phyloP scores from a whole-genome alignment of 2,113 vertebrate species.

The Cyprinodon brontotheroides region DNA sequence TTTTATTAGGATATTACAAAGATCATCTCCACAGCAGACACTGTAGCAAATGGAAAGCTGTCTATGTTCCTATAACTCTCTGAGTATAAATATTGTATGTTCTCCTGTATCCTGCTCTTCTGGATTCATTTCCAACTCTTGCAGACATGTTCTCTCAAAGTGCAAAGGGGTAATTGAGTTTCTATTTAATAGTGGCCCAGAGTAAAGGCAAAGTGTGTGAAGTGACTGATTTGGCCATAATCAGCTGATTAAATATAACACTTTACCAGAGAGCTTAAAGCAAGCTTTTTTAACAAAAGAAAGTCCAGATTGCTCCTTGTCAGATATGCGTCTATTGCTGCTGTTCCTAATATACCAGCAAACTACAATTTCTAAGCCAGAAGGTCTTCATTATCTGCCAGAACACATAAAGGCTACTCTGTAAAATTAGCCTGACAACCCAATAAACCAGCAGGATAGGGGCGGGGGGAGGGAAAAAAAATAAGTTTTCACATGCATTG shows the following conservation, averaged over 20 bases:
- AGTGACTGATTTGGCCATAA: slow-evolving; percentile 38
- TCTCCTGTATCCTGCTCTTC: slow-evolving; percentile 5
- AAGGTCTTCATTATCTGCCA: slow-evolving; percentile 58
- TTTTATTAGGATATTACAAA: neutral
- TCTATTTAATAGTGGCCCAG: slow-evolving; percentile 6
- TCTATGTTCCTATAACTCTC: slow-evolving; percentile 6
- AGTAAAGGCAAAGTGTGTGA: slow-evolving; percentile 28
- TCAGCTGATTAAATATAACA: slow-evolving; percentile 37
- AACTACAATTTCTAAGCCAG: slow-evolving; percentile 39
- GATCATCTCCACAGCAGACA: neutral
- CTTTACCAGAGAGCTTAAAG: slow-evolving; percentile 34
- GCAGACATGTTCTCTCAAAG: slow-evolving; percentile 9
- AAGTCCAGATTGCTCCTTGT: slow-evolving; percentile 26
- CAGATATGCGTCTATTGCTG: slow-evolving; percentile 32
- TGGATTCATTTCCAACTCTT: slow-evolving; percentile 31
- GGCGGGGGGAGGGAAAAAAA: slow-evolving; percentile 5
- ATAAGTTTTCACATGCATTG: slow-evolving; percentile 39
- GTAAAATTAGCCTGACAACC: slow-evolving; percentile 22
- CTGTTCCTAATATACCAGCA: slow-evolving; percentile 28
- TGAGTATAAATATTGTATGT: slow-evolving; percentile 33
- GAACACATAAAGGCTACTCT: slow-evolving; percentile 40
- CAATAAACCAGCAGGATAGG: slow-evolving; percentile 1
- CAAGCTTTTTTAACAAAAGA: slow-evolving; percentile 39
- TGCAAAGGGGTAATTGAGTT: slow-evolving; percentile 28
- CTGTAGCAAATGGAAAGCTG: neutral